Percentiles rank a stretch among this genome's conserved stretches.
These are phyloP conservation scores for Dipodomys ordii DNA, from an alignment of 2,113 vertebrate species.

Conservation along the genomic window DNA sequence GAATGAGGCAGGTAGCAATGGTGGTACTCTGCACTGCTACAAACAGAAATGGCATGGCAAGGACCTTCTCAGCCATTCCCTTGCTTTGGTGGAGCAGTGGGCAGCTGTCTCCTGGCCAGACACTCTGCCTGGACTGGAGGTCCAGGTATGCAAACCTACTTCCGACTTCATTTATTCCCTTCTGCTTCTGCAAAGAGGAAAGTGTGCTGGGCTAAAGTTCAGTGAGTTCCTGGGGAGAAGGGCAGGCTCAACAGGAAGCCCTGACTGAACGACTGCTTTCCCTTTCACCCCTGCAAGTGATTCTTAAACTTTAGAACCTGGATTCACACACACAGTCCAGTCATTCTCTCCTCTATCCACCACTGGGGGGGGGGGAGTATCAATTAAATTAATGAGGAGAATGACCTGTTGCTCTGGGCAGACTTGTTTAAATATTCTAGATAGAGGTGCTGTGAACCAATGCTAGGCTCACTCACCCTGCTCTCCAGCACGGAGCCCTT, in stretches of 20 bases:
- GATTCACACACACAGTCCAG: not conserved
- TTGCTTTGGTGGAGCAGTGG: not conserved
- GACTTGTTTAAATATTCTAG: not conserved
- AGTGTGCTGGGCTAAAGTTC: not conserved
- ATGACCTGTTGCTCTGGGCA: not conserved
- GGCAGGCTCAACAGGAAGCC: not conserved
- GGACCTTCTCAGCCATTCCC: not conserved
- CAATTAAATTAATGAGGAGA: constrained; percentile 9
- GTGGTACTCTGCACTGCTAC: not conserved
- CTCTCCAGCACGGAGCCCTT: not conserved
- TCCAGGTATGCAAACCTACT: not conserved
- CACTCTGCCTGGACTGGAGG: not conserved
- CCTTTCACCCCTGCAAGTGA: not conserved
- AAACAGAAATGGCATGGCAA: not conserved
- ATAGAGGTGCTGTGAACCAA: not conserved
- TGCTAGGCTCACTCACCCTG: not conserved
- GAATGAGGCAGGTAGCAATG: not conserved
- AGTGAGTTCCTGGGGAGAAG: not conserved
- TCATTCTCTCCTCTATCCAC: not conserved
- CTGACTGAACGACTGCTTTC: not conserved
- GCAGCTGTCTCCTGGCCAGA: not conserved
- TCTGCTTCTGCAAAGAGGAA: not conserved
- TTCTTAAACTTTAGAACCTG: not conserved
- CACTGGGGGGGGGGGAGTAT: not conserved
- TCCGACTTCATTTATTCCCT: not conserved